phyloP scores from a whole-genome alignment of 1,140 invertebrate genomes.

The Agrypnia vestita region DNA sequence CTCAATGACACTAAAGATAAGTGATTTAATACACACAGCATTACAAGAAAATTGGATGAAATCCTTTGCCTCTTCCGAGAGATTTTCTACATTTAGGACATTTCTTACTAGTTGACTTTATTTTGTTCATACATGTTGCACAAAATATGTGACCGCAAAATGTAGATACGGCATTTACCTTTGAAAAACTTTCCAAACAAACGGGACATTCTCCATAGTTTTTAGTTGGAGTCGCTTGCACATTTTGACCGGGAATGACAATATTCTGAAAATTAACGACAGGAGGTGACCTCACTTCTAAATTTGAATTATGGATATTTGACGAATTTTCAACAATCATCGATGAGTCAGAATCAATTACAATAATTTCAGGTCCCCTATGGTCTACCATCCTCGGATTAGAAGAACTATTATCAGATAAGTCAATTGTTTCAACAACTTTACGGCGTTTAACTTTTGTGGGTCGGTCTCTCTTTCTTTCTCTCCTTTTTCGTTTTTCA shows the following conservation, averaged over 20 bases:
- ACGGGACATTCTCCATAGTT: constrained; percentile 47
- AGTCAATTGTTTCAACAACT: constrained; percentile 16
- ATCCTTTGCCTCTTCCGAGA: constrained; percentile 47
- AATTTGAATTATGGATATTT: constrained; percentile 13
- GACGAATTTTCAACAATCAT: neutral
- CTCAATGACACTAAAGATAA: neutral
- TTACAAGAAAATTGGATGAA: constrained; percentile 49
- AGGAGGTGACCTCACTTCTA: neutral
- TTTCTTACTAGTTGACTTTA: constrained; percentile 45
- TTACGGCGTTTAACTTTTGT: neutral
- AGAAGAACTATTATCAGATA: neutral
- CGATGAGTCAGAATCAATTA: constrained; percentile 18
- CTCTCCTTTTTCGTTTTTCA: neutral
- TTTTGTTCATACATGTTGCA: constrained; percentile 34
- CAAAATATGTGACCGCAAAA: constrained; percentile 57
- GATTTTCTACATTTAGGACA: constrained; percentile 52
- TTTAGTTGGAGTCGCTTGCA: neutral
- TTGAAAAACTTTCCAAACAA: constrained; percentile 48
- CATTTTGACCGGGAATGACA: neutral
- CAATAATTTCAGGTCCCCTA: constrained; percentile 13
- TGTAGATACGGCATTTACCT: constrained; percentile 41
- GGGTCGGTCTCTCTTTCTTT: neutral
- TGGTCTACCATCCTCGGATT: neutral
- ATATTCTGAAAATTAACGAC: neutral
- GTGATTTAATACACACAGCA: neutral